phyloP scores from a whole-genome alignment of 2,113 vertebrate species.

The Catharus minimus region DNA sequence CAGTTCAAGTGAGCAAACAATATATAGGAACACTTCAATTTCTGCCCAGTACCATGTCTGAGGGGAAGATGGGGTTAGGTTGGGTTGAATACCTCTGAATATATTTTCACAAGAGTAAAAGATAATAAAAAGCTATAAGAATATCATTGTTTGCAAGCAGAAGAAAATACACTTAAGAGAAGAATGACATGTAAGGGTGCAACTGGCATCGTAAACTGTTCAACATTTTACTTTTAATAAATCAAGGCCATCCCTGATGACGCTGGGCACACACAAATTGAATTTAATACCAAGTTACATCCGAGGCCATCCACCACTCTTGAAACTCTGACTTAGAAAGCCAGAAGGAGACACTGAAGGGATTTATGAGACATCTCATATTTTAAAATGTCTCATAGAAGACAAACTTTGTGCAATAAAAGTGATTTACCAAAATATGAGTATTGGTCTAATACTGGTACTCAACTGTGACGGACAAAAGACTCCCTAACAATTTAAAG shows the following conservation, averaged over 20 bases:
- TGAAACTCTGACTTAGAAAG: background rate
- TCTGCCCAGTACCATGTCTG: background rate
- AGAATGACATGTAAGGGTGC: background rate
- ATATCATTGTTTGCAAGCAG: background rate
- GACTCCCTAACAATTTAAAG: too few species aligned
- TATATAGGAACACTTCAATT: accelerated
- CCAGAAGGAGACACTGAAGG: background rate
- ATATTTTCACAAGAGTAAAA: background rate
- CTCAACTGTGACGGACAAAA: too few species aligned
- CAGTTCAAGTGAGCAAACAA: background rate
- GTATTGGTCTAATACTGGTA: too few species aligned
- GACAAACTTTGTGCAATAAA: background rate
- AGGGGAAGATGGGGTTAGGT: background rate
- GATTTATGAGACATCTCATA: background rate
- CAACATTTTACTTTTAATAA: background rate
- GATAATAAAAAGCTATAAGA: background rate
- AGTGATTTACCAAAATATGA: background rate
- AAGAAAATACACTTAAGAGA: background rate
- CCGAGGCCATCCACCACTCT: background rate
- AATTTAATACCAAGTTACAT: background rate
- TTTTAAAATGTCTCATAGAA: background rate
- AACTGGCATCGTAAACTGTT: background rate
- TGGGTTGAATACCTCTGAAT: background rate
- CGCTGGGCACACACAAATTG: background rate
- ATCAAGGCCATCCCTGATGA: background rate